Evolutionary conservation across 1,140 invertebrate species (phyloP), one percentile per base, ranked within the genome.

Genomic region (Achroia grisella): DNA sequence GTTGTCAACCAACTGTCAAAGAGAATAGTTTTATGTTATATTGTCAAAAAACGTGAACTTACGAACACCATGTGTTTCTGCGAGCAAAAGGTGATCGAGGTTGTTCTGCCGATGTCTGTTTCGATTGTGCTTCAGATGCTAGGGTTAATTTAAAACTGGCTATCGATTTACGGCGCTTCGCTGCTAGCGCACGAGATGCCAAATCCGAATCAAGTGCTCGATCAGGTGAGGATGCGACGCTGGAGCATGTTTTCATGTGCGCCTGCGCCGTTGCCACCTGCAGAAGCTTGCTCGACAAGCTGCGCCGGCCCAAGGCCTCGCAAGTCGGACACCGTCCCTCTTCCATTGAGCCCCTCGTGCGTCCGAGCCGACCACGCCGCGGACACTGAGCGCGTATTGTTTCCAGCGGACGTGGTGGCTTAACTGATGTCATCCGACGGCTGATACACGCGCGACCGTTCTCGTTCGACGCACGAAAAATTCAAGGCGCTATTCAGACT

Each of bases 31-130:
- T n/a, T n/a, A n/a, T n/a, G 8, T 27, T 45, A 30, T 28, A 39
- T 31, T 45, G 34, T 42, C 33, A 35, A 47, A 17, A 31, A 12
- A 10, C 35, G 11, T 37, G 23, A 53, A 86, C 86, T 87, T 77
- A 87, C 86, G 81, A 85, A 71, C 86, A 86, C 86, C 86, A 87
- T 41, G 82, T 86, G 68, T 86, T 87, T 36, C 86, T 71, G 48
- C 86, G 83, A 27, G 60, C 71, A 47, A 67, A 70, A 35, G 64
- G 64, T 11, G 60, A 67, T 42, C 76, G 66, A 4, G 62, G 51
- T 40, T 44, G 57, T 46, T 79, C 68, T 15, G 60, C 48, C n/a
- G 64, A 10, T 4, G 64, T 48, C 14, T 66, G 48, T 51, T 66
- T 81, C 14, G 69, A 56, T 27, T 52, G 60, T 12, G 52, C 48